Evolutionary conservation across 2,113 vertebrate genomes (phyloP), one percentile per base, ranked within the genome.

Genomic region (Isurus oxyrinchus): DNA sequence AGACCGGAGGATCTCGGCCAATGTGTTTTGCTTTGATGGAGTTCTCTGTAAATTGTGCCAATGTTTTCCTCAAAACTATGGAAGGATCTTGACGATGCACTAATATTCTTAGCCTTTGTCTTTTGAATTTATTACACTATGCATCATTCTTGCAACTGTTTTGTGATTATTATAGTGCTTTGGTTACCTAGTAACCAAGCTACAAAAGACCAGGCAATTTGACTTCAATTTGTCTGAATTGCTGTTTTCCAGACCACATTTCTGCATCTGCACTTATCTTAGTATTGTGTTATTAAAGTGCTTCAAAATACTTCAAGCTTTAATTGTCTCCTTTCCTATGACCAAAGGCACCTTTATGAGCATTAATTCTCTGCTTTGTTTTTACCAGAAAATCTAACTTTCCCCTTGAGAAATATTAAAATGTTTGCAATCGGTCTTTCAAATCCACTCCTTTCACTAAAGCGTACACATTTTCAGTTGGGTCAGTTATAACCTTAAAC

Each of bases 1-100:
- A 63, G 63, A 19, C 63, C 14, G 63, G 63, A 63, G 19, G 63
- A 63, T 63, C 63, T 16, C 14, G 63, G 13, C 14, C 63, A 63
- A 63, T 72, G 72, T 95, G 96, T 2, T 94, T n/a, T 96, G 96
- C 96, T 96, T 96, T 97, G 97, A 97, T 96, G 67, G 96, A 87
- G 0, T 96, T 97, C 87, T 55, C 40, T 49, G 55, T 79, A 67
- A 63, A 69, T 90, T 57, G 21, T 90, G 79, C 79, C 79, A 72
- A 69, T 96, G 23, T 76, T n/a, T 72, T 55, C n/a, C 25, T 69
- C 53, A 61, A 72, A 96, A n/a, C 96, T 87, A 97, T 96, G 96
- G 97, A 97, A 97, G 19, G 55, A 97, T 96, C 76, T 97, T 98
- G 97, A 69, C 0, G 2, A 96, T 96, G 96, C 95, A 97, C 96